Evolutionary conservation across 2,797 vertebrate genomes (phyloP).

Genomic region (Malacoraja senta): DNA sequence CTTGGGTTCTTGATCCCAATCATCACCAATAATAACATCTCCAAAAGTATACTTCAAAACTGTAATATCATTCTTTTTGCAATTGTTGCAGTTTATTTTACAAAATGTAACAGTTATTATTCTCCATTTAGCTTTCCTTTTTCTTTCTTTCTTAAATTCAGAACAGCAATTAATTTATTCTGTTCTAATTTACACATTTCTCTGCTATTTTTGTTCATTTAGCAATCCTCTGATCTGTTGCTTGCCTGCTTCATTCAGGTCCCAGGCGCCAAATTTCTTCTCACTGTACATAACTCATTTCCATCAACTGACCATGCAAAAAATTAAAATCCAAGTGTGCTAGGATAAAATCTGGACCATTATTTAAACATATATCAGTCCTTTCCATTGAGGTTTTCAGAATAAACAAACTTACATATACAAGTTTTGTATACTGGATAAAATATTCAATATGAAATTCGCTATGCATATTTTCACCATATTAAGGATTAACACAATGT

Average conservation of each 20-base stretch:
- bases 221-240: not conserved
- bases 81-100: not conserved
- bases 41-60: not conserved
- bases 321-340: not conserved
- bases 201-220: not conserved
- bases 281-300: not conserved
- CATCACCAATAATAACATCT: not conserved
- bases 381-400: not conserved
- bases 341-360: not conserved
- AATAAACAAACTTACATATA: not conserved
- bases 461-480: slow-evolving; percentile 66
- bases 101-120: not conserved
- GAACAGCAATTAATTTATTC: not conserved
- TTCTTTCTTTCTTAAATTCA: not conserved
- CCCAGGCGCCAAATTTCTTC: not conserved
- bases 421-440: slow-evolving; percentile 66
- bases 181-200: not conserved
- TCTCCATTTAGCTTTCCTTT: not conserved
- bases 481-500: slow-evolving; percentile 64
- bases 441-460: slow-evolving; percentile 72
- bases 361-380: not conserved
- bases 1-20: not conserved
- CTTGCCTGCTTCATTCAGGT: not conserved
- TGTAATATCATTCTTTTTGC: not conserved
- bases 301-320: not conserved